phyloP scores from a whole-genome alignment of 92 coral and sea anemone genomes.

The Virgularia gustaviana region DNA sequence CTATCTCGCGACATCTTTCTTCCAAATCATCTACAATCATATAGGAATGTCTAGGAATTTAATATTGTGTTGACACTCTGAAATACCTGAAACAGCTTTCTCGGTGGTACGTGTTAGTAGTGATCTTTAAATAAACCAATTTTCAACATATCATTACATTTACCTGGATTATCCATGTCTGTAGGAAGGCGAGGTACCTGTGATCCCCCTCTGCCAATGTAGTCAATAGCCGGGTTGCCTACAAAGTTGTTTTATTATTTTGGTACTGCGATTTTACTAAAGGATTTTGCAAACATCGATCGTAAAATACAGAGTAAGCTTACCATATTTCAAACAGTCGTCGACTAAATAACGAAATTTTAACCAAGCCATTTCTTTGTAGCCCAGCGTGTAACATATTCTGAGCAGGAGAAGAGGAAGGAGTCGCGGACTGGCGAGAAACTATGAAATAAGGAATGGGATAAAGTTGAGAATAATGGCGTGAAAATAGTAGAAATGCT shows the following conservation, averaged over 20 bases:
- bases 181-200: slow-evolving; percentile 40
- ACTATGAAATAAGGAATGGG: slow-evolving; percentile 38
- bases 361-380: slow-evolving; percentile 66
- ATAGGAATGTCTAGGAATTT: not conserved
- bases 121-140: too few relatives aligned
- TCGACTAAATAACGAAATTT: slow-evolving; percentile 63
- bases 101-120: too few relatives aligned
- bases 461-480: not conserved
- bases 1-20: slow-evolving; percentile 53
- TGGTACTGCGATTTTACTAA: not conserved
- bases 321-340: slow-evolving; percentile 71
- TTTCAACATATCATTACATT: not conserved
- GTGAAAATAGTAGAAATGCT: not conserved
- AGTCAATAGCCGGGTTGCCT: slow-evolving; percentile 94
- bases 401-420: slow-evolving; percentile 72
- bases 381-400: slow-evolving; percentile 72
- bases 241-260: not conserved
- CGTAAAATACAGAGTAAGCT: not conserved
- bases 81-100: not conserved
- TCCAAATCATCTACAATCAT: slow-evolving; percentile 50
- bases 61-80: slow-evolving; percentile 21
- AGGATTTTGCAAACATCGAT: not conserved
- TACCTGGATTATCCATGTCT: not conserved
- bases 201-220: slow-evolving; percentile 81
- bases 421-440: slow-evolving; percentile 78